Conservation (phyloP, 2,888 invertebrate species). For the Zaprionus obscuricornis region DNA sequence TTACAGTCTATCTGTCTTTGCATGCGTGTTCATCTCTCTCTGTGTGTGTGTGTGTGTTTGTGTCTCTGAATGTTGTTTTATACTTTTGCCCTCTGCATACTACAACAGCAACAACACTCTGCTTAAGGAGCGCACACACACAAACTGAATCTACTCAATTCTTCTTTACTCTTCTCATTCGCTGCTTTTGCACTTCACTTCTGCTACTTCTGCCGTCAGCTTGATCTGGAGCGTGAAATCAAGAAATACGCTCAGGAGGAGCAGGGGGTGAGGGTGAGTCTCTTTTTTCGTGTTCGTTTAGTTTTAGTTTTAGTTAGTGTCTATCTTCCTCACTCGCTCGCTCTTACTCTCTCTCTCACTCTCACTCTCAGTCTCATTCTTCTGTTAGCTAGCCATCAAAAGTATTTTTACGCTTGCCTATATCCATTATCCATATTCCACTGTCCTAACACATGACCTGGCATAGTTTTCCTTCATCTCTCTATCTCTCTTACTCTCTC, state of each 20-base stretch:
- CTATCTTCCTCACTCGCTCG: constrained; percentile 15
- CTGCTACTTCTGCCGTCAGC: constrained; percentile 48
- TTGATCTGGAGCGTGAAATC: constrained; percentile 80
- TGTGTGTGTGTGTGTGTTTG: not conserved
- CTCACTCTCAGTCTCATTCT: constrained; percentile 28
- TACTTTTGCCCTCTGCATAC: constrained; percentile 50
- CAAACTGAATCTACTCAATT: constrained; percentile 35
- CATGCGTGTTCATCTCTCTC: not conserved
- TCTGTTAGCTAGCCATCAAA: constrained; percentile 33
- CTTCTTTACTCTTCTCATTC: constrained; percentile 24
- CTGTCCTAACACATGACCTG: not conserved
- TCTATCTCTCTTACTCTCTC: no score
- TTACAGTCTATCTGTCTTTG: no score
- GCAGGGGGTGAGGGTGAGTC: constrained; percentile 78
- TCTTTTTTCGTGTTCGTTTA: constrained; percentile 23
- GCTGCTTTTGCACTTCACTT: constrained; percentile 40
- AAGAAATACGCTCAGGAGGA: constrained; percentile 78
- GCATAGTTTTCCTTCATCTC: no score
- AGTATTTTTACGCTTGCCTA: constrained; percentile 17
- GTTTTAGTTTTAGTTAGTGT: constrained; percentile 9
- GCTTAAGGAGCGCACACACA: not conserved
- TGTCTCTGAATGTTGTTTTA: constrained; percentile 28
- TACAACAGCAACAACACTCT: not conserved
- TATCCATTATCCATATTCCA: constrained; percentile 5
- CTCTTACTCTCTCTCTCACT: constrained; percentile 9